phyloP scores from a whole-genome alignment of 2,797 vertebrate genomes.

The Artibeus jamaicensis region DNA sequence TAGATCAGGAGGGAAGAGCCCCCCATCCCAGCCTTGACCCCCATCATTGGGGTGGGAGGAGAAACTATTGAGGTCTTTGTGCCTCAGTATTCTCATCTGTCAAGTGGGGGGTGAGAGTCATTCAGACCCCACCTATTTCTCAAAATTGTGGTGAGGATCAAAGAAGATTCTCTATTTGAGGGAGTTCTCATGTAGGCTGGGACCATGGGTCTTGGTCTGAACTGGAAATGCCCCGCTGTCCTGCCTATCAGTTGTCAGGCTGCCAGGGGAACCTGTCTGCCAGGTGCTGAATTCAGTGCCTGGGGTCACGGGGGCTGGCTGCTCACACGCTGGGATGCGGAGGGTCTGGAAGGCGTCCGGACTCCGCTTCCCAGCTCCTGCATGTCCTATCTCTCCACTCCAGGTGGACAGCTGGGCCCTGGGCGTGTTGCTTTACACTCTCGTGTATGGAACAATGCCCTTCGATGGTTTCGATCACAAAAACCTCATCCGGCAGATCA shows the following conservation, averaged over 20 bases:
- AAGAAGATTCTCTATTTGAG: neutral
- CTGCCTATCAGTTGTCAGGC: neutral
- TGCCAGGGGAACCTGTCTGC: slow-evolving; percentile 2
- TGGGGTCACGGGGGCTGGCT: neutral
- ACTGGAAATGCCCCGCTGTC: neutral
- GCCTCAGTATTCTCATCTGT: slow-evolving; percentile 7
- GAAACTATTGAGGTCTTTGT: neutral
- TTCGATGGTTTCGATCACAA: slow-evolving; percentile 99
- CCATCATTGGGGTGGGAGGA: neutral
- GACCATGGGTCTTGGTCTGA: neutral
- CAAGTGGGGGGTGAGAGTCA: neutral
- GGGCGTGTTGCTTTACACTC: slow-evolving; percentile 98
- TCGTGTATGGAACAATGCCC: slow-evolving; percentile 99
- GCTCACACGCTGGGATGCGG: neutral
- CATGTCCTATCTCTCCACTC: slow-evolving; percentile 71
- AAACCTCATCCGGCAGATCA: slow-evolving; percentile 99
- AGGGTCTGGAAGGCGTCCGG: neutral
- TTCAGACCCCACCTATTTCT: neutral
- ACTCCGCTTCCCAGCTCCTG: slow-evolving; percentile 46
- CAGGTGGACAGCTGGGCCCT: slow-evolving; percentile 99
- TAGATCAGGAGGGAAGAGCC: neutral
- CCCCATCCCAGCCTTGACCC: neutral
- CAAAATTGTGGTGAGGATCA: neutral
- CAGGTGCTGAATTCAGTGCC: slow-evolving; percentile 24
- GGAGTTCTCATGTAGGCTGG: neutral